phyloP scores from a whole-genome alignment of 2,797 vertebrate species.

The Enteromius unitaeniatus region DNA sequence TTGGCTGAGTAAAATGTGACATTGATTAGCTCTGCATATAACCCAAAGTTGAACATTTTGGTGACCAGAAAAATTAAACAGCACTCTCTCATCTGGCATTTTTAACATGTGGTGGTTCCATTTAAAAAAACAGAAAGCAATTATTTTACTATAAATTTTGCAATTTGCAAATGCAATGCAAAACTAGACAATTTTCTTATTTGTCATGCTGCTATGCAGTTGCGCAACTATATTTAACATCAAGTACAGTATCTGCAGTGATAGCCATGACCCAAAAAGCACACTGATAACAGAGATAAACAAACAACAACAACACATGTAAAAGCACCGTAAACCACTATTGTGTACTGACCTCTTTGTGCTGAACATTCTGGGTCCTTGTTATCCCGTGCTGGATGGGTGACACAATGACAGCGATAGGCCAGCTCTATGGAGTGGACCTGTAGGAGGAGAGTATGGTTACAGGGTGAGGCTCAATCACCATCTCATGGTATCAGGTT shows the following conservation, averaged over 20 bases:
- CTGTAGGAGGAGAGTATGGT: conserved; percentile 44
- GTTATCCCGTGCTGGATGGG: conserved; percentile 27
- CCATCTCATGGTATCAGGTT: conserved; percentile 48
- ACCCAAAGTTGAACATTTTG: not conserved
- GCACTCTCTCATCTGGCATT: not conserved
- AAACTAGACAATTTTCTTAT: not conserved
- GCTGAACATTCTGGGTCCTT: conserved; percentile 46
- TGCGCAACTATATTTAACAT: not conserved
- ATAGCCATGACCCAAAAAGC: not conserved
- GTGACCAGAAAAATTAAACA: not conserved
- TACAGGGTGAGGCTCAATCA: conserved; percentile 41
- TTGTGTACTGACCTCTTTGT: conserved; percentile 43
- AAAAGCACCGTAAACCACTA: not conserved
- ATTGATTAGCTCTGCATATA: not conserved
- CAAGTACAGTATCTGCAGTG: not conserved
- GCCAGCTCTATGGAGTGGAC: conserved; percentile 21
- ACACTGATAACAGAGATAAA: not conserved
- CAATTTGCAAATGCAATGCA: not conserved
- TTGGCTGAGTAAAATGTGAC: not conserved
- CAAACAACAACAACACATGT: not conserved
- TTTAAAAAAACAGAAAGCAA: not conserved
- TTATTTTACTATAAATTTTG: no score
- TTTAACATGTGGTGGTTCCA: not conserved
- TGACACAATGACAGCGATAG: conserved; percentile 45
- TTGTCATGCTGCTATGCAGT: not conserved